Evolutionary conservation across 2,888 invertebrate genomes (phyloP).

Genomic region (Carterocephalus palaemon): DNA sequence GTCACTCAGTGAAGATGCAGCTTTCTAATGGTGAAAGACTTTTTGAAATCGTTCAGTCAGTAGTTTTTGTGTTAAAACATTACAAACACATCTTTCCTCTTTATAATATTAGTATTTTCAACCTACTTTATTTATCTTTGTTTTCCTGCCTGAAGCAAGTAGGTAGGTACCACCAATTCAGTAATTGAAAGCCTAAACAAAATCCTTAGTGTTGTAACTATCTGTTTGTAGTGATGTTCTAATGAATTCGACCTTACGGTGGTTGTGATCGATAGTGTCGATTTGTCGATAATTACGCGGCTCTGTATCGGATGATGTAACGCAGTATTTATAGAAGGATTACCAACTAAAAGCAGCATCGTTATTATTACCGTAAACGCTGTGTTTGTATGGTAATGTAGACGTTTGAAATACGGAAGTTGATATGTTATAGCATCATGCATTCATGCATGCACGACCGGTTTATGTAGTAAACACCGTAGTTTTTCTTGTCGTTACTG

Average conservation of each 20-base stretch:
- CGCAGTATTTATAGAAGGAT: constrained; percentile 12
- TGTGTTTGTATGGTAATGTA: constrained; percentile 12
- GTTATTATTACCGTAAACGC: constrained; percentile 11
- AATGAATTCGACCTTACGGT: constrained; percentile 18
- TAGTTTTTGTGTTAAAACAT: too few relatives aligned
- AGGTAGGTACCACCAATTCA: too few relatives aligned
- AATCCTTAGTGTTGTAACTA: neutral
- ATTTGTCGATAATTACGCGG: constrained; percentile 13
- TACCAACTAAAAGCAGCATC: constrained; percentile 4
- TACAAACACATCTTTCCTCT: too few relatives aligned
- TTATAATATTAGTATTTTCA: too few relatives aligned
- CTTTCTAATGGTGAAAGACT: too few relatives aligned
- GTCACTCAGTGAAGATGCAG: too few relatives aligned
- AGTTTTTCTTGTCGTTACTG: too few relatives aligned
- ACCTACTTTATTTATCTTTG: too few relatives aligned
- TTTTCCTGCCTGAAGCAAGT: too few relatives aligned
- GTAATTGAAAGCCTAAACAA: too few relatives aligned
- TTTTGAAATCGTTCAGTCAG: too few relatives aligned
- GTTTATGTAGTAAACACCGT: too few relatives aligned
- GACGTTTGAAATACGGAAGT: constrained; percentile 1
- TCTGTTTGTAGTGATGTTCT: constrained; percentile 8
- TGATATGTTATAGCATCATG: neutral
- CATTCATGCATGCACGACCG: neutral
- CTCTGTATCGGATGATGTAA: constrained; percentile 9
- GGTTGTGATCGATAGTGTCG: constrained; percentile 8